Evolutionary conservation across 1,140 invertebrate species (phyloP).

Genomic region (Scylla paramamosain): DNA sequence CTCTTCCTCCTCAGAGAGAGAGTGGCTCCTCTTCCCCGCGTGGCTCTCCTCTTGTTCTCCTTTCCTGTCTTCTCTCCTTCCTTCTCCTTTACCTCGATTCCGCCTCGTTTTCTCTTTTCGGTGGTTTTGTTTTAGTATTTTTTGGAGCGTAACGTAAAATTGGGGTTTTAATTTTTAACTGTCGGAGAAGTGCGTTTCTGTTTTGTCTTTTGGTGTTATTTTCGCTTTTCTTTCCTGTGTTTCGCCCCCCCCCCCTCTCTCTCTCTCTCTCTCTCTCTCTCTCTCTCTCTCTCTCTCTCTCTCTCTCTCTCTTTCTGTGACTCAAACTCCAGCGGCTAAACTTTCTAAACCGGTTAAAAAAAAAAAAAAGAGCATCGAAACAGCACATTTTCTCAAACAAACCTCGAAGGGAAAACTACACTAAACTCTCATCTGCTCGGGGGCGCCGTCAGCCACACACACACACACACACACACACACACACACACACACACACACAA

Average conservation of each 20-base stretch:
- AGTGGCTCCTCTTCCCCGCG: too few relatives aligned
- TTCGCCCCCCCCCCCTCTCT: not conserved
- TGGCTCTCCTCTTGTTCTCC: too few relatives aligned
- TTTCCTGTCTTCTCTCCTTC: too few relatives aligned
- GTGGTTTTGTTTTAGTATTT: too few relatives aligned
- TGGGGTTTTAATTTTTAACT: too few relatives aligned
- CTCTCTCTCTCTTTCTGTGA: not conserved
- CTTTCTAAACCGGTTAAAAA: not conserved
- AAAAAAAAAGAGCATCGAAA: not conserved
- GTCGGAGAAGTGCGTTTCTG: too few relatives aligned
- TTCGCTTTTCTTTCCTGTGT: not conserved
- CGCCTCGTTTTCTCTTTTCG: too few relatives aligned
- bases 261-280: slow-evolving; percentile 20
- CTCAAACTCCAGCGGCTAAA: not conserved
- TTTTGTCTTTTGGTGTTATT: too few relatives aligned
- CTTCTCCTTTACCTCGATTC: too few relatives aligned
- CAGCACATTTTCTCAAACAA: not conserved
- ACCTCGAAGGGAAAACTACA: not conserved
- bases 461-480: slow-evolving; percentile 20
- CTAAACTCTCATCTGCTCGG: not conserved
- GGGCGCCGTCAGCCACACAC: not conserved
- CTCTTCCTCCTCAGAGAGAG: too few relatives aligned
- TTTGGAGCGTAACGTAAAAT: too few relatives aligned
- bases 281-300: not conserved
- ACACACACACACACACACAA: not conserved